A percentile compares a stretch with the other conserved stretches of the same genome.
Evolutionary conservation across 2,797 vertebrate genomes (phyloP).

Genomic region (Enteromius viviparus): DNA sequence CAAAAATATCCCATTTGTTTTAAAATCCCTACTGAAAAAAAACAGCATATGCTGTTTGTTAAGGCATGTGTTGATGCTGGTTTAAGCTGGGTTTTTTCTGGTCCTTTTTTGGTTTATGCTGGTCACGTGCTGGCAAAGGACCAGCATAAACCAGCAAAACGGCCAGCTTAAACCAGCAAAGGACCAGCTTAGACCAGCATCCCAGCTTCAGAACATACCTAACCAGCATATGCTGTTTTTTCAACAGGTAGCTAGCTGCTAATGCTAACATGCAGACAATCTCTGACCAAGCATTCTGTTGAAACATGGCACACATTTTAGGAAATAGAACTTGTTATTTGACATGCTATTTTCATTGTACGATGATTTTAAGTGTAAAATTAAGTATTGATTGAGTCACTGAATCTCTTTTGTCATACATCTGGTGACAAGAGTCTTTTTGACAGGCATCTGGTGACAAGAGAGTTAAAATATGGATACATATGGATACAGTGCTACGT

Average conservation of each 20-base stretch:
- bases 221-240: neutral
- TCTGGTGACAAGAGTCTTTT: neutral
- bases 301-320: neutral
- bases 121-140: too few relatives aligned
- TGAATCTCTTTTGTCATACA: neutral
- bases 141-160: too few relatives aligned
- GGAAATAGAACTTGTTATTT: too few relatives aligned
- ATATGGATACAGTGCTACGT: too few relatives aligned
- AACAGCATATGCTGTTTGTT: too few relatives aligned
- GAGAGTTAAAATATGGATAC: neutral
- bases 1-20: constrained; percentile 1
- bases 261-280: neutral
- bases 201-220: too few relatives aligned
- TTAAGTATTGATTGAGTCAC: neutral
- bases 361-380: neutral
- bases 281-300: neutral
- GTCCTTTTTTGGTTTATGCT: too few relatives aligned
- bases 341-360: neutral
- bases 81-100: too few relatives aligned
- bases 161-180: too few relatives aligned
- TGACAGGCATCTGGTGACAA: neutral
- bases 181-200: neutral
- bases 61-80: too few relatives aligned
- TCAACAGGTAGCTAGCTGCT: neutral
- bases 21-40: neutral